These are phyloP conservation scores for Labrus mixtus DNA, from an alignment of 2,113 vertebrate genomes.

Conservation along the genomic window DNA sequence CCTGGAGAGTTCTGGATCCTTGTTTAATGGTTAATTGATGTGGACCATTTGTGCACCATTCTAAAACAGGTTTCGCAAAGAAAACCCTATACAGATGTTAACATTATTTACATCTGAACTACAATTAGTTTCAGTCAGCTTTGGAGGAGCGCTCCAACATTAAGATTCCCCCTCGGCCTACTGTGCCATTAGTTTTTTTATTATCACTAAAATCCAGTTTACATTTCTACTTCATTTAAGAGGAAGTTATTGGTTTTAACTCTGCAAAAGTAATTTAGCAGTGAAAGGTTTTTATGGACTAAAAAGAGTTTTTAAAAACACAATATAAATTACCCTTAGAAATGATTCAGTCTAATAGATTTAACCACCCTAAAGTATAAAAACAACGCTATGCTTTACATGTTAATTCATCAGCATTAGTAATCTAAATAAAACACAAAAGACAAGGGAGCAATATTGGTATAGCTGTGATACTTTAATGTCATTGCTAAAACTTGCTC, in stretches of 20 bases:
- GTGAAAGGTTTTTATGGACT: not conserved
- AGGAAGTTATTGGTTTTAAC: no score
- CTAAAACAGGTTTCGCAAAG: not conserved
- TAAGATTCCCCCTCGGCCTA: not conserved
- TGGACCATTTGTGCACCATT: accelerated
- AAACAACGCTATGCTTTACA: no score
- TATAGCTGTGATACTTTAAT: not conserved
- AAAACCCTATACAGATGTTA: not conserved
- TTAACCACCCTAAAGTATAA: not conserved
- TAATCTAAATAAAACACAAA: no score
- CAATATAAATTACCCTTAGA: not conserved
- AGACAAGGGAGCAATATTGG: not conserved
- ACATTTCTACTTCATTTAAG: no score
- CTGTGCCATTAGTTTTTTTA: not conserved
- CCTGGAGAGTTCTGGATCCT: conserved; percentile 1
- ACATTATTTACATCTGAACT: not conserved
- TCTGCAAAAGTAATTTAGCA: not conserved
- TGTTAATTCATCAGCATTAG: no score
- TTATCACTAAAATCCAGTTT: not conserved
- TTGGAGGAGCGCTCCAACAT: no score
- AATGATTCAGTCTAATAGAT: not conserved
- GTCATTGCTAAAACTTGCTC: not conserved
- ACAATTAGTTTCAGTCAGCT: not conserved
- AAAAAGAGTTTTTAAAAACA: not conserved
- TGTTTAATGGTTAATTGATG: conserved; percentile 14